Evolutionary conservation across 2,888 invertebrate genomes (phyloP).

Genomic region (Heliconius charithonia): DNA sequence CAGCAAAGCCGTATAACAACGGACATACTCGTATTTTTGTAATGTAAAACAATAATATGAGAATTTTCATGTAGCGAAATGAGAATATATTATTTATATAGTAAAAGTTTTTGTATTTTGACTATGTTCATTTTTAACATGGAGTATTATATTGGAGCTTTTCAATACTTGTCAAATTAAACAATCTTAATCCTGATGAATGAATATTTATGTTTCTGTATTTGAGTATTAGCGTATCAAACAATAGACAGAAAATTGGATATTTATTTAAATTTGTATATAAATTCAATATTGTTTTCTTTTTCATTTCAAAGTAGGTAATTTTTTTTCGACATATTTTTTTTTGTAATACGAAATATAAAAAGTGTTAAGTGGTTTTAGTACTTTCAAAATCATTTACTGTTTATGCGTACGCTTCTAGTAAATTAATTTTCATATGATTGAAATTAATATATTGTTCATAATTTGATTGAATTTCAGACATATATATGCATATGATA

Average conservation of each 20-base stretch:
- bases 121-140: not conserved
- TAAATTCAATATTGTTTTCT: not conserved
- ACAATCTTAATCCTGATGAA: not conserved
- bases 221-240: slow-evolving; percentile 4
- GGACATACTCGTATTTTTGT: too few species aligned
- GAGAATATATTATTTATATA: too few species aligned
- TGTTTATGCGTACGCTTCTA: not conserved
- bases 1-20: too few species aligned
- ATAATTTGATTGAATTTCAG: not conserved
- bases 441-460: too few species aligned
- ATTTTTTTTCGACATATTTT: too few species aligned
- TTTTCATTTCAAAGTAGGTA: not conserved
- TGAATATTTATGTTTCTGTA: not conserved
- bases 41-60: not conserved
- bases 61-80: not conserved
- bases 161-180: slow-evolving; percentile 1
- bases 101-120: too few species aligned
- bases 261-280: slow-evolving; percentile 24
- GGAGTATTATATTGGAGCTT: not conserved
- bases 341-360: too few species aligned
- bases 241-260: slow-evolving; percentile 26
- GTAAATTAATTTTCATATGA: too few species aligned
- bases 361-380: not conserved
- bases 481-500: not conserved
- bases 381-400: not conserved